phyloP scores from a whole-genome alignment of 2,113 vertebrate genomes.

The Naja naja region DNA sequence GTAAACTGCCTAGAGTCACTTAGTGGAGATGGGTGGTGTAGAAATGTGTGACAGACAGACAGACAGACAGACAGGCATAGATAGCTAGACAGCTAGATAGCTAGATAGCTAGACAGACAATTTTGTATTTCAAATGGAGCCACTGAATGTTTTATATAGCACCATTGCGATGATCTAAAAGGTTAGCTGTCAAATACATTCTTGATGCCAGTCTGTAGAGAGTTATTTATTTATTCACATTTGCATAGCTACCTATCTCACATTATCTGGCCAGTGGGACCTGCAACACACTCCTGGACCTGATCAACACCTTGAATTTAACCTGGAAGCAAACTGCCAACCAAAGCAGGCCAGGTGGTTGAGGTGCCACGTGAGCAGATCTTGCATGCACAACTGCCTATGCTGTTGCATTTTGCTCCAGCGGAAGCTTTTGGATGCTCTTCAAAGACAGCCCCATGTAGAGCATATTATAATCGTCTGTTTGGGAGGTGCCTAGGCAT shows the following conservation, averaged over 20 bases:
- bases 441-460: background rate
- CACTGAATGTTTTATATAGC: background rate
- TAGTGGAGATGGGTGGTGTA: background rate
- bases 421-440: background rate
- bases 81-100: too few relatives aligned
- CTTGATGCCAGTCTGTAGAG: background rate
- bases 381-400: background rate
- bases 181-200: background rate
- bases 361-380: background rate
- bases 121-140: background rate
- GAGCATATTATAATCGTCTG: background rate
- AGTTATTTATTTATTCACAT: background rate
- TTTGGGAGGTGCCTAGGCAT: background rate
- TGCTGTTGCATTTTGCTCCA: background rate
- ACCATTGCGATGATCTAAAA: background rate
- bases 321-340: background rate
- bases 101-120: background rate
- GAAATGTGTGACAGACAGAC: background rate
- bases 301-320: background rate
- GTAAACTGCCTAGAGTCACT: too few relatives aligned
- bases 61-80: too few relatives aligned
- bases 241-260: background rate
- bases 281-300: background rate
- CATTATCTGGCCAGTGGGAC: background rate
- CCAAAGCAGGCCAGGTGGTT: background rate